Base-by-base conservation (phyloP, 2,888 invertebrate species). In the Parascotia fuliginaria region DNA sequence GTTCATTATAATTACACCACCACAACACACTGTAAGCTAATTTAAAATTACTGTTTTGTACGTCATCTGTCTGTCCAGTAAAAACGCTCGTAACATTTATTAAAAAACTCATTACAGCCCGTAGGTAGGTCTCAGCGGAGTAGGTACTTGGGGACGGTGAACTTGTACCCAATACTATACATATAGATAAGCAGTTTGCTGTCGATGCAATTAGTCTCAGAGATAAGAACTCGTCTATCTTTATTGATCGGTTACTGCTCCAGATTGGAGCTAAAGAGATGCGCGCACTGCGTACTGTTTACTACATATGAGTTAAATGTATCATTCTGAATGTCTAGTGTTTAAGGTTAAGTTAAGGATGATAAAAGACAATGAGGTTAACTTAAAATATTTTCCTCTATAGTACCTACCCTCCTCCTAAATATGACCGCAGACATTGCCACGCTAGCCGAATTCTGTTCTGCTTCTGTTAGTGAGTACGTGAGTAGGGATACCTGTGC, bases 181-280 rank as follows among this genome's bases (percentile, higher is more conserved):
- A 24, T 1, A 24, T 7, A 24, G 7, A 7, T 24, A 3, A 16
- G 34, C 34, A 34, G n/a, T 34, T 36, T 6, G 11, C 36, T 36
- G 36, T 12, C 22, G 36, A 36, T 22, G 36, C 22, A 19, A 36
- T 36, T 36, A 36, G 36, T n/a, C n/a, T 34, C 36, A 0, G 22
- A 36, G 36, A 36, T 36, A 36, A 36, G 3, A 12, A 2, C 6
- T 6, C 1, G 22, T 12, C 22, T 36, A 36, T 36, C 36, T 36
- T 19, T 12, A 36, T 19, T 22, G 12, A 36, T 22, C 36, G 12
- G 19, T 11, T 22, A 22, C 11, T 11, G 19, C 12, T 36, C 22
- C 22, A 19, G 36, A 22, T n/a, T 14, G 22, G 34, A 11, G 33
- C 14, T 33, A 33, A 33, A 33, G 14, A 9, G 6, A 33, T 5